Conservation (phyloP, 1,140 invertebrate genomes). For the Apis laboriosa region DNA sequence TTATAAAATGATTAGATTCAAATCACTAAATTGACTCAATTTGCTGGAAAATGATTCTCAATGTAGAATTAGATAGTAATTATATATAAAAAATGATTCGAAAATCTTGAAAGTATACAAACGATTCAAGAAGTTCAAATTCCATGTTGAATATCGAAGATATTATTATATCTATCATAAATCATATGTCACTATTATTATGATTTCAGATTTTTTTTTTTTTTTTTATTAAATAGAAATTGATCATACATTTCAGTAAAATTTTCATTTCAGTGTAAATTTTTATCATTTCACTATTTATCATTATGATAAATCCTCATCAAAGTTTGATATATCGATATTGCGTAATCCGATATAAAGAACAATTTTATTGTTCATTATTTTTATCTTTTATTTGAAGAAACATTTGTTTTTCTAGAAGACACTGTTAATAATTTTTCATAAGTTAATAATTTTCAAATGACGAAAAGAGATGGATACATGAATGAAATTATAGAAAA, state of each 20-base stretch:
- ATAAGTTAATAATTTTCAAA: no score
- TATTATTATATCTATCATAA: background rate
- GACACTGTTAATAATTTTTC: background rate
- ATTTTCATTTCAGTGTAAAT: background rate
- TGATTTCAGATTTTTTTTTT: background rate
- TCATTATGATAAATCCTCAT: background rate
- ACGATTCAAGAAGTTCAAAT: background rate
- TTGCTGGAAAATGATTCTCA: no score
- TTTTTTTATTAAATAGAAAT: background rate
- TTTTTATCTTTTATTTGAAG: no score
- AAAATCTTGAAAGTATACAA: background rate
- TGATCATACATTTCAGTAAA: background rate
- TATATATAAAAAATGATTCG: background rate
- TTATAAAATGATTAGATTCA: no score
- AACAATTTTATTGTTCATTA: background rate
- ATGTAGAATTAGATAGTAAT: background rate
- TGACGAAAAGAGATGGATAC: no score
- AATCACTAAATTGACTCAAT: background rate
- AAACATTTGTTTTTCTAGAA: background rate
- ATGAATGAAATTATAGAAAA: background rate
- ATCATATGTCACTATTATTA: background rate
- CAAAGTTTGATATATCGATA: background rate
- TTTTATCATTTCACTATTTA: background rate
- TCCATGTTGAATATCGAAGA: background rate
- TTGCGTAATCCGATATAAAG: background rate